Conservation (phyloP, 1,140 invertebrate species). For the Chrysomallon squamiferum region DNA sequence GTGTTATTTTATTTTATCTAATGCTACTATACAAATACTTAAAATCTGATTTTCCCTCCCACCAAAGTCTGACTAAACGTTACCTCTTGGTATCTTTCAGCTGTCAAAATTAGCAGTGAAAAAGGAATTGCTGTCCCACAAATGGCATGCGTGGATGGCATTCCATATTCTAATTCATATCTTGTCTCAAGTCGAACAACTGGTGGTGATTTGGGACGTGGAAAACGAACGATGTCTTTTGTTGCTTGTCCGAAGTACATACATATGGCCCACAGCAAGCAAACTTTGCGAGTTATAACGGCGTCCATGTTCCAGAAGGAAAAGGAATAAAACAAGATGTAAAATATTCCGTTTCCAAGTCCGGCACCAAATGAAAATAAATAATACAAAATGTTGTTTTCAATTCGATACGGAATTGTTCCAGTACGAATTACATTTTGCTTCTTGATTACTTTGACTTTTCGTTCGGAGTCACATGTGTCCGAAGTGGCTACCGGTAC, state of each 20-base stretch:
- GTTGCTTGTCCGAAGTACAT: conserved; percentile 79
- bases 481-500: not conserved
- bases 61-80: too few relatives aligned
- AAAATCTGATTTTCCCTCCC: too few relatives aligned
- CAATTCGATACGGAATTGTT: conserved; percentile 65
- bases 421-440: not conserved
- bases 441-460: not conserved
- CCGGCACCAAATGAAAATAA: conserved; percentile 83
- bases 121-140: conserved; percentile 86
- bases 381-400: conserved; percentile 86
- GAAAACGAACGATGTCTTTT: conserved; percentile 80
- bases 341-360: conserved; percentile 88
- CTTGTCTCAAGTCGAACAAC: conserved; percentile 78
- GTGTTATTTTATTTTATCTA: too few relatives aligned
- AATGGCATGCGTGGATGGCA: conserved; percentile 95
- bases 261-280: conserved; percentile 82
- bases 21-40: too few relatives aligned
- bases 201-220: conserved; percentile 81
- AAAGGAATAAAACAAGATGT: conserved; percentile 85
- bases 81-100: conserved; percentile 76
- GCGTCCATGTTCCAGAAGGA: conserved; percentile 86
- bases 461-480: too few relatives aligned
- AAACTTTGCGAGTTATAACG: conserved; percentile 66
- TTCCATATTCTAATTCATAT: conserved; percentile 91
- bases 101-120: conserved; percentile 80